A percentile compares a stretch with the other conserved stretches of the same genome.
Conservation (phyloP, 2,797 vertebrate genomes). For the Danio jaintianensis region DNA sequence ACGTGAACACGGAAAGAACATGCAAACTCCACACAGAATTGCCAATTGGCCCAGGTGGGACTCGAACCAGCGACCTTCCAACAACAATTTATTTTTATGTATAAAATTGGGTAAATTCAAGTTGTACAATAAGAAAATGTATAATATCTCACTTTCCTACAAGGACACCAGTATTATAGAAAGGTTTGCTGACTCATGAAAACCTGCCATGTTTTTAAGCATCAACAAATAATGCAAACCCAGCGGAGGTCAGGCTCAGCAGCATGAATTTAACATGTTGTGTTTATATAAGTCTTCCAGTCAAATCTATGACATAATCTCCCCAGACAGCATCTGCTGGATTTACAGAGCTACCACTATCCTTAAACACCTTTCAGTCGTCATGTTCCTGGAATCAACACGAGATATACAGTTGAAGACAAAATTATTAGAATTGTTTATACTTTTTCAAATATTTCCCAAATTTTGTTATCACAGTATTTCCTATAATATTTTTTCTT, state of each 20-base stretch:
- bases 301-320: conserved; percentile 48
- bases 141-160: background rate
- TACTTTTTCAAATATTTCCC: too few species aligned
- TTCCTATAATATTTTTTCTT: too few species aligned
- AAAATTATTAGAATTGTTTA: too few species aligned
- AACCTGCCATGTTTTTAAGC: background rate
- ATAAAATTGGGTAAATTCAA: too few species aligned
- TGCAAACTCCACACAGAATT: too few species aligned
- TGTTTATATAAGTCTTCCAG: conserved; percentile 31
- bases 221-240: conserved; percentile 12
- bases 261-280: conserved; percentile 36
- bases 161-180: background rate
- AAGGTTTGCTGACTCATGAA: conserved; percentile 12
- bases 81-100: too few species aligned
- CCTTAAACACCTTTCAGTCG: background rate
- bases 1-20: too few species aligned
- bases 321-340: conserved; percentile 33
- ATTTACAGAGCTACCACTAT: conserved; percentile 7
- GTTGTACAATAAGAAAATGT: too few species aligned
- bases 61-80: too few species aligned
- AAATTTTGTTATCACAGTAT: too few species aligned
- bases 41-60: too few species aligned
- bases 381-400: background rate
- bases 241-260: background rate
- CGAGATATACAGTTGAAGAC: background rate